Base-by-base conservation (phyloP, 2,888 invertebrate genomes). In the Busseola fusca region DNA sequence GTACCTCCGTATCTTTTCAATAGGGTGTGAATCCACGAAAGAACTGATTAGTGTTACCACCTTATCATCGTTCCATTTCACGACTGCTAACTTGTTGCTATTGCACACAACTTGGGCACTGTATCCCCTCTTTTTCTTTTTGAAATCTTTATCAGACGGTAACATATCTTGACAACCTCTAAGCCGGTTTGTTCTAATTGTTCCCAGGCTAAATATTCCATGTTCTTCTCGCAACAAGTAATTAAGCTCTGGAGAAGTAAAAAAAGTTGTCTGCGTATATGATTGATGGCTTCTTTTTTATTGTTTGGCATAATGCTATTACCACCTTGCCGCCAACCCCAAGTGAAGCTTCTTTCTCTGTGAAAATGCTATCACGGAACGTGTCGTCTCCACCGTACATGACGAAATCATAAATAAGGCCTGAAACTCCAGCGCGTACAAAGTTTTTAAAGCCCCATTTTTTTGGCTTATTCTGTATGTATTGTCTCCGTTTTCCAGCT, bases 401-500 rank as follows among this genome's bases (percentile, higher is more conserved):
- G 40, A 40, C 4, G 4, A 40, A 40, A 40, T 40, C 40, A 40
- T 40, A 40, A 14, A 40, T 40, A 40, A 40, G 12, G 40, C 40
- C 40, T 40, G 40, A 40, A 40, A 40, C 40, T 14, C 40, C 40
- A 14, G 40, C 40, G 40, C 40, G 40, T 0, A 40, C 40, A 40
- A 40, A 40, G 40, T 40, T 40, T 40, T 40, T 60, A 12, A 60
- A 60, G 5, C 60, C 60, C 60, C 42, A 60, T 60, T 60, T 60
- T 40, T 59, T 60, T 1, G 59, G 42, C 25, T 60, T 60, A 16
- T 57, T 59, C 37, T 58, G 21, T 58, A 58, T 58, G 3, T 89
- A 91, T 59, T 91, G 89, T 3, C 75, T 64, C 30, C 87, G 60
- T 7, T 78, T 86, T 0, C 88, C 90, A 1, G 89, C 89, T 71